Evolutionary conservation across 2,888 invertebrate species (phyloP).

Genomic region (Zaprionus obscuricornis): DNA sequence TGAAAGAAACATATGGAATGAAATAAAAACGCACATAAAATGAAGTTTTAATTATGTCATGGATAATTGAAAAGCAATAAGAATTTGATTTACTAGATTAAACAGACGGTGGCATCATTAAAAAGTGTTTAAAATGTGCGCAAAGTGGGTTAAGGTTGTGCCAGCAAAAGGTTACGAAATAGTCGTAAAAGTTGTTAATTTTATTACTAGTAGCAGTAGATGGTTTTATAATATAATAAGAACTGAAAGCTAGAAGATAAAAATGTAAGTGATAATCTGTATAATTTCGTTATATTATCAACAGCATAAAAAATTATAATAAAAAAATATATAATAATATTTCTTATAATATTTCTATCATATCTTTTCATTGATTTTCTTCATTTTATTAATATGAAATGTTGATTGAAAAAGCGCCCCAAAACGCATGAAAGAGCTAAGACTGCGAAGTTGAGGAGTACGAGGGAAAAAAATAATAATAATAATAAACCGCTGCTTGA

Average conservation of each 20-base stretch:
- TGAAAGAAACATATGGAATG: constrained; percentile 3
- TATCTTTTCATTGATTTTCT: no score
- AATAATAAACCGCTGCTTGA: constrained; percentile 60
- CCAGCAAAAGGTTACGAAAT: no score
- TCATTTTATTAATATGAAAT: no score
- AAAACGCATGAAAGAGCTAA: not conserved
- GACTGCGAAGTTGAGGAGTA: not conserved
- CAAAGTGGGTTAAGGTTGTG: no score
- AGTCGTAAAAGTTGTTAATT: not conserved
- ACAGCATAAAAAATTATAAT: not conserved
- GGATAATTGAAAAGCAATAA: constrained; percentile 34
- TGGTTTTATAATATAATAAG: no score
- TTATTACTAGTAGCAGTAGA: no score
- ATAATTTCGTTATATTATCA: no score
- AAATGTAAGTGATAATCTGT: no score
- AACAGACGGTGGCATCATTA: constrained; percentile 14
- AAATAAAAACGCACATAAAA: constrained; percentile 9
- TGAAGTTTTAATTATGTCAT: constrained; percentile 34
- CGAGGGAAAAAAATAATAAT: constrained; percentile 40
- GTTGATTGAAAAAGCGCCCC: no score
- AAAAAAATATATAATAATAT: no score
- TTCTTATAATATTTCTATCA: no score
- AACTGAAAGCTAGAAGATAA: no score
- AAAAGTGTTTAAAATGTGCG: constrained; percentile 8
- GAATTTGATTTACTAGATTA: not conserved